These are phyloP conservation scores for Trichosurus vulpecula DNA, from an alignment of 2,797 vertebrate species.

Conservation along the genomic window DNA sequence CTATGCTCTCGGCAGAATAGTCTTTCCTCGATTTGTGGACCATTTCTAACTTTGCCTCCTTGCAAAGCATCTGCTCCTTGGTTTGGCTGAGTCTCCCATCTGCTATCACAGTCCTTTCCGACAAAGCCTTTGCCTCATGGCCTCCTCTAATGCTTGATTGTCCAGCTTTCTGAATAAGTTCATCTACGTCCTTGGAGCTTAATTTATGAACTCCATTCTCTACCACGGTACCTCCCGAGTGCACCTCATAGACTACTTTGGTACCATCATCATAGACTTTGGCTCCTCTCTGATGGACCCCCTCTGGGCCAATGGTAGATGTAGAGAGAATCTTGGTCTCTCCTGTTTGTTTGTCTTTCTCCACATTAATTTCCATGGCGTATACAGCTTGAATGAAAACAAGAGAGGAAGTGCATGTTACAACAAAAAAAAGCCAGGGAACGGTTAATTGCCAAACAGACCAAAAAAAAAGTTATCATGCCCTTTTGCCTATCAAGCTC, in stretches of 20 bases:
- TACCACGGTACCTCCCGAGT: conserved; percentile 90
- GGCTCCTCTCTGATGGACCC: conserved; percentile 92
- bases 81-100: conserved; percentile 88
- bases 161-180: conserved; percentile 92
- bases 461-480: conserved; percentile 81
- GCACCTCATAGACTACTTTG: conserved; percentile 97
- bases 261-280: conserved; percentile 96
- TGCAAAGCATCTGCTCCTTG: conserved; percentile 91
- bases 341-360: conserved; percentile 96
- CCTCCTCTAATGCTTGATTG: conserved; percentile 86
- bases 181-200: conserved; percentile 93
- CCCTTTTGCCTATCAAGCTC: conserved; percentile 71
- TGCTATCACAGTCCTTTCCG: conserved; percentile 83
- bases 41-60: conserved; percentile 92
- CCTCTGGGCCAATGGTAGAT: conserved; percentile 90
- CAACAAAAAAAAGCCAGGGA: conserved; percentile 91
- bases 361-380: conserved; percentile 99
- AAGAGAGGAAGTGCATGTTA: conserved; percentile 92
- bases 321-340: conserved; percentile 96
- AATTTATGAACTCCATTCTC: conserved; percentile 93
- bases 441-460: conserved; percentile 91
- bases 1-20: conserved; percentile 81
- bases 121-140: conserved; percentile 81
- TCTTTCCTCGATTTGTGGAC: conserved; percentile 88
- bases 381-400: conserved; percentile 94